Percentiles rank a stretch among this genome's conserved stretches.
These are phyloP conservation scores for Galaxea fascicularis DNA, from an alignment of 92 coral and sea anemone species.

Conservation along the genomic window DNA sequence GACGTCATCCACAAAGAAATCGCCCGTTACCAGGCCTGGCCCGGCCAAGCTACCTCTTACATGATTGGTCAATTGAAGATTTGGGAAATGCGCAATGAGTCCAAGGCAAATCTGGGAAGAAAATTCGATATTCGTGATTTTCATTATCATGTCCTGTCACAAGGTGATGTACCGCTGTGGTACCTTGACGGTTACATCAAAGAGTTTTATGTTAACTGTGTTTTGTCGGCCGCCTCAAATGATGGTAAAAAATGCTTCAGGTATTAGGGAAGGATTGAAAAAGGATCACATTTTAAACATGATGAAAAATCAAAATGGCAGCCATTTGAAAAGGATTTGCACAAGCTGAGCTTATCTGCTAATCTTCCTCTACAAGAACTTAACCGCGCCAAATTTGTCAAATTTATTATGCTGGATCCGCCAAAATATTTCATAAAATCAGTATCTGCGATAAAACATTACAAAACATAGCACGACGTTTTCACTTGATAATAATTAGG, in stretches of 20 bases:
- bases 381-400: too few relatives aligned
- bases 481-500: too few relatives aligned
- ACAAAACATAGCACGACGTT: too few relatives aligned
- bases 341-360: too few relatives aligned
- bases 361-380: too few relatives aligned
- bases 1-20: constrained; percentile 83
- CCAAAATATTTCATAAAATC: too few relatives aligned
- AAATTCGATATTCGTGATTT: constrained; percentile 69
- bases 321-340: too few relatives aligned
- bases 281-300: background rate
- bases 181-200: constrained; percentile 58
- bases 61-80: constrained; percentile 84
- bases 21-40: constrained; percentile 83
- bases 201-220: constrained; percentile 55
- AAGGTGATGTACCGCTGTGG: constrained; percentile 69
- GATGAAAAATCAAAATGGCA: too few relatives aligned
- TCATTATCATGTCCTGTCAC: constrained; percentile 76
- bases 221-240: constrained; percentile 8
- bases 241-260: background rate
- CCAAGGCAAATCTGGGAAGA: constrained; percentile 48
- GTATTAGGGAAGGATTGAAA: background rate
- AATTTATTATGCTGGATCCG: too few relatives aligned
- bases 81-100: constrained; percentile 67
- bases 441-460: too few relatives aligned
- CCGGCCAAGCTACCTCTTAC: constrained; percentile 90